These are phyloP conservation scores for Nomada flava DNA, from an alignment of 2,888 invertebrate genomes.

Conservation along the genomic window DNA sequence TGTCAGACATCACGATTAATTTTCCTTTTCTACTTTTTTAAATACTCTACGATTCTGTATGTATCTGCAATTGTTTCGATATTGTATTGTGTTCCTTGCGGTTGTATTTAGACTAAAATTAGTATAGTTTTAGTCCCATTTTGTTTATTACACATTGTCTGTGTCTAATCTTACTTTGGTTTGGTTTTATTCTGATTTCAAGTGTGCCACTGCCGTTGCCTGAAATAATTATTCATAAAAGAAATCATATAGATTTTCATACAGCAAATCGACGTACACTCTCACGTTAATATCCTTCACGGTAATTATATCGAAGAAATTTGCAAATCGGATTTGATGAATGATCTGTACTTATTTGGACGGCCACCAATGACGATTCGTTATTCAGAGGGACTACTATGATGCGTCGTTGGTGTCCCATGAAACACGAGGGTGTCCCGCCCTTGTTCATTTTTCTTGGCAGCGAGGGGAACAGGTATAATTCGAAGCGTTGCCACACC, in stretches of 20 bases:
- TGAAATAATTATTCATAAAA: too few relatives aligned
- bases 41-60: too few relatives aligned
- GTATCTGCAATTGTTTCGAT: too few relatives aligned
- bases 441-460: constrained; percentile 65
- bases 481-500: constrained; percentile 75
- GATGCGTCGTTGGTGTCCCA: constrained; percentile 12
- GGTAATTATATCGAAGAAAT: constrained; percentile 43
- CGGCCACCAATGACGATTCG: constrained; percentile 30
- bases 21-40: too few relatives aligned
- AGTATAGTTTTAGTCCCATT: too few relatives aligned
- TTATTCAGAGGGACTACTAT: constrained; percentile 18
- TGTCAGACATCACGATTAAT: neutral
- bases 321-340: constrained; percentile 36
- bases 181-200: too few relatives aligned
- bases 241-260: neutral
- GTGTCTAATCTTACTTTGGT: too few relatives aligned
- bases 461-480: constrained; percentile 67
- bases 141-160: too few relatives aligned
- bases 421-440: constrained; percentile 33
- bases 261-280: constrained; percentile 13
- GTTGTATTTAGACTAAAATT: too few relatives aligned
- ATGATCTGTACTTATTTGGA: neutral
- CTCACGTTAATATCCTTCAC: constrained; percentile 23
- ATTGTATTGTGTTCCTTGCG: too few relatives aligned
- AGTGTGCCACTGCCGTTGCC: neutral